Conservation (phyloP, 1,140 invertebrate genomes). For the Papilio polyxenes region DNA sequence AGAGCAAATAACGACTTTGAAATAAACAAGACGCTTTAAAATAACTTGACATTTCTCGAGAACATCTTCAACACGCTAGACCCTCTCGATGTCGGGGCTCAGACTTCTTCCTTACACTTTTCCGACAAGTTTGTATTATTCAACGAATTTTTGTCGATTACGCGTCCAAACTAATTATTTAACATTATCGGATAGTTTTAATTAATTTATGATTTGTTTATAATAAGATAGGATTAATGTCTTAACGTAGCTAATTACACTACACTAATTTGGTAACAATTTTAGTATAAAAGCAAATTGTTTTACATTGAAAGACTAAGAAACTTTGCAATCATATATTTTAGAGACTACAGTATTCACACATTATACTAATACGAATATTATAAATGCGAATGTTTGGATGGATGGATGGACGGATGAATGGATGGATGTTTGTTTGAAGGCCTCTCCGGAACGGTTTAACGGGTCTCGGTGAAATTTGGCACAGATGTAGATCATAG, state of each 20-base stretch:
- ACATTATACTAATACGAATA: too few relatives aligned
- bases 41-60: not conserved
- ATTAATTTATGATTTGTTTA: not conserved
- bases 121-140: not conserved
- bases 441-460: too few relatives aligned
- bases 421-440: too few relatives aligned
- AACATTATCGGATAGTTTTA: not conserved
- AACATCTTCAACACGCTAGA: not conserved
- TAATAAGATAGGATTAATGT: too few relatives aligned
- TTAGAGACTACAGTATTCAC: too few relatives aligned
- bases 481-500: too few relatives aligned
- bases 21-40: slow-evolving; percentile 22
- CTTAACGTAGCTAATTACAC: not conserved
- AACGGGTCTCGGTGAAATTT: too few relatives aligned
- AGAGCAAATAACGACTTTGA: not conserved
- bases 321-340: too few relatives aligned
- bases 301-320: too few relatives aligned
- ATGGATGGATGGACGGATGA: too few relatives aligned
- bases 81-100: not conserved
- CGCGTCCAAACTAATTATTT: not conserved
- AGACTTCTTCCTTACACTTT: not conserved
- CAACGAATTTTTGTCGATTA: not conserved
- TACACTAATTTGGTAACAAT: not conserved
- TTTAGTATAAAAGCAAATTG: too few relatives aligned
- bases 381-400: too few relatives aligned